Evolutionary conservation across 2,797 vertebrate species (phyloP), one percentile per base, ranked within the genome.

Genomic region (Pipistrellus pipistrellus): DNA sequence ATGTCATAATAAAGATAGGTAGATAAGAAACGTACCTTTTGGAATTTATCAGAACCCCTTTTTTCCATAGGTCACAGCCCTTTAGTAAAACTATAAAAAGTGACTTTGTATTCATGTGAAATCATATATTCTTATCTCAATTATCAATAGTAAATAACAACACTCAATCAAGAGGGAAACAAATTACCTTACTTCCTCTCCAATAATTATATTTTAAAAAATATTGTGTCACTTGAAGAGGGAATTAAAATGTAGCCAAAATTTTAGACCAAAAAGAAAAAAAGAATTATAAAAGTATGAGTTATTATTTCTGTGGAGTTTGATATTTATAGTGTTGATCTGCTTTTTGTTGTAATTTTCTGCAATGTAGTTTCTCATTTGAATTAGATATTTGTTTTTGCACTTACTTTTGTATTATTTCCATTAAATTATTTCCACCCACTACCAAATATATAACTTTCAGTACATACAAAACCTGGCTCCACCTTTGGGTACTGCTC

Each of bases 91-190:
- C 10, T 44, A 10, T 51, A 66, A 76, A 51, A 4, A 44, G 20
- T 88, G 38, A 71, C 23, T 73, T 66, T 83, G 10, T 66, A 27
- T 84, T 93, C 48, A 18, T 38, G 17, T 75, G 21, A 69, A 96
- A 92, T 73, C 48, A 85, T 32, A n/a, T 69, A 48, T 89, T 86
- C 48, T 82, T 51, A 89, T 44, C 9, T 13, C n/a, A 77, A 6
- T 17, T 76, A 44, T 53, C 57, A 86, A 46, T 62, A 76, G 78
- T 27, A 71, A 86, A 83, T 35, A 86, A 30, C 4, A 83, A 75
- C 78, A 68, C 2, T 10, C 4, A 17, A 64, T 81, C 23, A 73
- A 62, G 25, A 23, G 1, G 44, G 5, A 86, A 86, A 53, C 11
- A 7, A 53, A 53, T 78, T 73, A 62, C 59, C 38, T 84, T 88